phyloP scores from a whole-genome alignment of 2,888 invertebrate genomes.

The Polia nebulosa region DNA sequence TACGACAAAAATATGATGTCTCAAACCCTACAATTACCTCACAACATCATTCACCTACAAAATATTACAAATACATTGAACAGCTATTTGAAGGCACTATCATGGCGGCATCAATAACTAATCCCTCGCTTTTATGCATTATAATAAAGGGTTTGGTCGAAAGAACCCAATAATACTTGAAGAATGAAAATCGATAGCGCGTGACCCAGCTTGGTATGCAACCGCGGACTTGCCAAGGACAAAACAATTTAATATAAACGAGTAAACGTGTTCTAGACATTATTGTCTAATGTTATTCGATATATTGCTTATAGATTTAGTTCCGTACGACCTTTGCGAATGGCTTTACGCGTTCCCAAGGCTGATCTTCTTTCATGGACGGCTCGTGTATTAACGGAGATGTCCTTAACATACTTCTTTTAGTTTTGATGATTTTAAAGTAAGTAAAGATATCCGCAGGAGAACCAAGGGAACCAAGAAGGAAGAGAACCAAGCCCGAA shows the following conservation, averaged over 20 bases:
- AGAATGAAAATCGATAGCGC: conserved; percentile 30
- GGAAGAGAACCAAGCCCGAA: no score
- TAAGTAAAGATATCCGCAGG: no score
- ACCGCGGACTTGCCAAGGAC: conserved; percentile 35
- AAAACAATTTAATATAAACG: conserved; percentile 15
- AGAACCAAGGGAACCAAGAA: no score
- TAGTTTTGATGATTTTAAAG: no score
- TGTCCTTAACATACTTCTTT: not conserved
- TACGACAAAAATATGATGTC: not conserved
- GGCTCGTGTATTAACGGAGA: not conserved
- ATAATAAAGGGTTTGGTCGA: conserved; percentile 18
- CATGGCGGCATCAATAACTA: conserved; percentile 7
- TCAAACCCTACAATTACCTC: not conserved
- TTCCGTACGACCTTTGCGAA: not conserved
- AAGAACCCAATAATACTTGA: conserved; percentile 6
- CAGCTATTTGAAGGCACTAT: conserved; percentile 27
- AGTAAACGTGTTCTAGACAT: conserved; percentile 17
- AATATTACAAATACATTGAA: conserved; percentile 13
- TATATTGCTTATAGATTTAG: conserved; percentile 11
- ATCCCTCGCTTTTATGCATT: conserved; percentile 22
- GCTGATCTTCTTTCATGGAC: not conserved
- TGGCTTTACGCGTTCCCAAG: not conserved
- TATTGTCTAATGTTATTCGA: not conserved
- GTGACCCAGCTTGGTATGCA: conserved; percentile 26
- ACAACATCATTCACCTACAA: not conserved